Evolutionary conservation across 2,888 invertebrate species (phyloP), one percentile per base, ranked within the genome.

Genomic region (Meliscaeva auricollis): DNA sequence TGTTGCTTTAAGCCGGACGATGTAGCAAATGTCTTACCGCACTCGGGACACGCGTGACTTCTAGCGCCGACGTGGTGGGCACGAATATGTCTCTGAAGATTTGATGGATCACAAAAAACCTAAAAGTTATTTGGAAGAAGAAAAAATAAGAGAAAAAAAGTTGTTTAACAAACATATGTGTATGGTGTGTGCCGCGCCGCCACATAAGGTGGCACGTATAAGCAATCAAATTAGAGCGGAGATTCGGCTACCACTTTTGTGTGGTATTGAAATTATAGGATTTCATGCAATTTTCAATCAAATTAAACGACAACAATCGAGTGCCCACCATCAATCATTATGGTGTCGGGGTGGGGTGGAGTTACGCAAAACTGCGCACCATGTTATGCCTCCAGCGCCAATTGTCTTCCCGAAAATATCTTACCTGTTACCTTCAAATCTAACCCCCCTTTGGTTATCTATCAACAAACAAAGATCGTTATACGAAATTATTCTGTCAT

Each of bases 1-100:
- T 99, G 99, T 92, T 99, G 99, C 93, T 99, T 99, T 73, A 99
- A 94, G 46, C 99, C 99, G 88, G 98, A 98, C 81, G 98, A 98
- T 46, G 99, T 98, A 60, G 97, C 98, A 93, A 99, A 99, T 83
- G 98, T 98, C 94, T 99, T 99, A 88, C 99, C 99, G 93, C 99
- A 99, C 93, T 99, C 98, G 82, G 97, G 96, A 91, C 99, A 99
- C 88, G 98, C 98, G 95, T 99, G 99, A 91, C 97, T 96, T 90
- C 99, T 95, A 58, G 98, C 98, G 72, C 98, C 98, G 88, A 96
- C 96, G 96, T 99, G 98, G 92, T 97, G 96, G 88, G 97, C 96
- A 91, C 98, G 95, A 93, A 98, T 98, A 94, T 99, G 99, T 90
- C 98, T 96, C 94, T 98, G 98, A 89, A 98, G 95, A 93, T 98